Base-by-base conservation (phyloP, 1,140 invertebrate genomes). In the Leptestheria dahalacensis region DNA sequence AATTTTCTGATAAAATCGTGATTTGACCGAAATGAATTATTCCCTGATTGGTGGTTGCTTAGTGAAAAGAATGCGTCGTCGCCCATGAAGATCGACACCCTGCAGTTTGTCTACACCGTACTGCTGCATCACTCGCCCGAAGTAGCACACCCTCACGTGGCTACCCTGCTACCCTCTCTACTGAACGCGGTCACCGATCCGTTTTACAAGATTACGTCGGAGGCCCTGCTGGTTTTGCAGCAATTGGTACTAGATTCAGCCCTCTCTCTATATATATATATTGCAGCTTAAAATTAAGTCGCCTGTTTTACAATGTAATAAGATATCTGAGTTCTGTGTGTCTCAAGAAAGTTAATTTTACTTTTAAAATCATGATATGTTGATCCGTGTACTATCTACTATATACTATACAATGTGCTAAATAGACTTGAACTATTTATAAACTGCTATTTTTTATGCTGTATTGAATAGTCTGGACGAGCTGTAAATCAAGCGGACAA, bases 161-260 rank as follows among this genome's bases (percentile, higher is more conserved):
- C 79, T 6, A 77, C 83, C 23, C 72, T 98, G n/a, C 79, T 96
- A 15, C 90, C 91, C 2, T 82, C 91, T 0, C 82, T 97, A 47
- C 82, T 97, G 28, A 76, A 82, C 51, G 86, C 91, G 46, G 91
- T 97, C 12, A 81, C 83, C 29, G 95, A 99, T 80, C 82, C 84
- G 46, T 99, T 99, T 75, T 99, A 99, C 74, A 98, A 99, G 75
- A 96, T 98, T 48, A 93, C 92, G 3, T 92, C 94, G 0, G 92
- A 96, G 74, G 91, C 91, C 1, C 72, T 99, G 20, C 73, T 92
- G 11, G 92, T 97, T 26, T 76, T 97, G 55, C 92, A 98, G 68
- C 88, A 94, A 61, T 76, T 98, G 48, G 91, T 97, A 3, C 91
- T 91, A 29, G 15, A 25, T 53, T 24, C 23, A 9, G 57, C n/a